phyloP scores from a whole-genome alignment of 2,797 vertebrate species.

The Acropternis orthonyx region DNA sequence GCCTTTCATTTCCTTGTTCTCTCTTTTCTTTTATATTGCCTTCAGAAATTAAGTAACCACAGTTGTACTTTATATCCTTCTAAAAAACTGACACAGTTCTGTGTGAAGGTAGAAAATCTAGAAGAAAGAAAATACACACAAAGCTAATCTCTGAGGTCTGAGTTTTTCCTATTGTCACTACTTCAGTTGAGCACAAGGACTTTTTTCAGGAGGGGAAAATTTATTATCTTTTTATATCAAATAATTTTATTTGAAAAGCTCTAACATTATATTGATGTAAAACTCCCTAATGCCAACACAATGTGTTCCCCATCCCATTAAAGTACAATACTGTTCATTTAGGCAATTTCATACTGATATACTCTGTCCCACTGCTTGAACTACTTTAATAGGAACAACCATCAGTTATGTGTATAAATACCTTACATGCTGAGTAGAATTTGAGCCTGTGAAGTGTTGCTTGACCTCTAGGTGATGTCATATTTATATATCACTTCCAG shows the following conservation, averaged over 20 bases:
- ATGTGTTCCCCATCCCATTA: neutral
- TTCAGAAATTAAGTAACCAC: neutral
- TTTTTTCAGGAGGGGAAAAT: neutral
- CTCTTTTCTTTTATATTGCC: neutral
- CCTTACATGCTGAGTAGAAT: neutral
- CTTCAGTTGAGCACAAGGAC: neutral
- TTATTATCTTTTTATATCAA: neutral
- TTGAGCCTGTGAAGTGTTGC: neutral
- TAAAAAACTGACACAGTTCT: neutral
- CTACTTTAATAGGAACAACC: neutral
- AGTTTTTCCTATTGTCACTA: neutral
- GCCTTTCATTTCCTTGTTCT: neutral
- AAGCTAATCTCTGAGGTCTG: neutral
- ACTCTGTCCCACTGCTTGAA: neutral
- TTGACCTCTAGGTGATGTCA: neutral
- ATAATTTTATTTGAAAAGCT: neutral
- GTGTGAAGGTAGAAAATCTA: neutral
- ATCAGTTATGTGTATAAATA: neutral
- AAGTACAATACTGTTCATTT: neutral
- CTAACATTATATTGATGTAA: neutral
- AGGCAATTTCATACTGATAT: neutral
- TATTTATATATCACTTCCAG: neutral
- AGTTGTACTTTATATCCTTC: neutral
- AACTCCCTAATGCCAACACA: neutral
- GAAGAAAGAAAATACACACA: neutral